phyloP scores from a whole-genome alignment of 2,113 vertebrate genomes.

The Paedocypris sp. region DNA sequence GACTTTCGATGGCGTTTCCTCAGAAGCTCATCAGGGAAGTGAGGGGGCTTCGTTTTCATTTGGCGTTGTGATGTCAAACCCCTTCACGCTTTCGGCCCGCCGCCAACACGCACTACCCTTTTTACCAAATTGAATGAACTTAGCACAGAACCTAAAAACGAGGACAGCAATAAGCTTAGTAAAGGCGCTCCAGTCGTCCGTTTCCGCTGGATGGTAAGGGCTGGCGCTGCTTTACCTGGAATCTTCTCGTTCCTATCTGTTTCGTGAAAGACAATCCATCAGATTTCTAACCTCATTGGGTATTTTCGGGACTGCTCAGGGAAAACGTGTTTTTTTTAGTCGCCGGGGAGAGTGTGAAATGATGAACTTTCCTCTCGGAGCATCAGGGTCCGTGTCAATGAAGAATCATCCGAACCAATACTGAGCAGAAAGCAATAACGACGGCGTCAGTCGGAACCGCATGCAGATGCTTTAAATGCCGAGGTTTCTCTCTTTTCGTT shows the following conservation, averaged over 20 bases:
- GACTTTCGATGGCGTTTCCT: background rate
- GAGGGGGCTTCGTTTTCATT: too few relatives aligned
- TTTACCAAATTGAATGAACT: slow-evolving; percentile 9
- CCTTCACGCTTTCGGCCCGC: background rate
- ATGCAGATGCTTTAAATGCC: slow-evolving; percentile 7
- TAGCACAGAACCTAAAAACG: slow-evolving; percentile 1
- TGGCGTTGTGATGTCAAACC: too few relatives aligned
- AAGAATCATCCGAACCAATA: slow-evolving; percentile 16
- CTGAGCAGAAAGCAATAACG: slow-evolving; percentile 29
- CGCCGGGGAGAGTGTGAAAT: background rate
- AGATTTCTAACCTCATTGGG: slow-evolving; percentile 30
- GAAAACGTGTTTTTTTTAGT: slow-evolving; percentile 14
- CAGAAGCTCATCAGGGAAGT: slow-evolving; percentile 6
- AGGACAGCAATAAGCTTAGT: slow-evolving; percentile 22
- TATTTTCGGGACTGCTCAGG: slow-evolving; percentile 30
- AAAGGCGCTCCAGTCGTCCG: background rate
- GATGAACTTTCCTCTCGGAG: slow-evolving; percentile 2
- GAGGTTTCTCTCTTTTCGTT: background rate
- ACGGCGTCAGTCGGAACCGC: slow-evolving; percentile 9
- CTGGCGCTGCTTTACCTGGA: slow-evolving; percentile 22
- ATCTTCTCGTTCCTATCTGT: slow-evolving; percentile 8
- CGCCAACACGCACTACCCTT: background rate
- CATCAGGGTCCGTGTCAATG: slow-evolving; percentile 22
- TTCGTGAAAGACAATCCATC: slow-evolving; percentile 31
- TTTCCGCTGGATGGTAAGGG: slow-evolving; percentile 14